Base-by-base conservation (phyloP, 2,888 invertebrate species). In the Odontocolon sp. region DNA sequence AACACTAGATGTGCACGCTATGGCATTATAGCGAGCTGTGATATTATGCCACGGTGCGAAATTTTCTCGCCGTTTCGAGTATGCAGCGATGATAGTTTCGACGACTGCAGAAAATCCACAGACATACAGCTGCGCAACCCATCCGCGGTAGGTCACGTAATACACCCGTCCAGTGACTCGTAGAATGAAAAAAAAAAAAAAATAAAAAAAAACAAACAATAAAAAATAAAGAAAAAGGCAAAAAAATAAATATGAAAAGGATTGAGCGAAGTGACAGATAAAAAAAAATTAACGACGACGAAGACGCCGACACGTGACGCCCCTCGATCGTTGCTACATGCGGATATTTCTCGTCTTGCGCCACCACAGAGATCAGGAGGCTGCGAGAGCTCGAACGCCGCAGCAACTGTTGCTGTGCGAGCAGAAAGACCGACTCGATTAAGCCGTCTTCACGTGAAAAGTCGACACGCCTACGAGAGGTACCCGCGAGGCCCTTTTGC, bases 361-460 rank as follows among this genome's bases (percentile, higher is more conserved):
- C 56, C 71, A 66, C 57, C 47, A 18, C 16, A 68, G 33, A 42
- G 8, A 23, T n/a, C n/a, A 23, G 31, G 47, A 28, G 45, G 16
- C 63, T 54, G 40, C 33, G 14, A 28, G 4, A 23, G 1, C 57
- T 6, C 11, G 33, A n/a, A 26, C 14, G 26, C 16, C 50, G 33
- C 38, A 26, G 42, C 45, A 40, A 50, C 18, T 40, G 38, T 31
- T 54, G 54, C 54, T 31, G 42, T 28, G 56, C 56, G 6, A 54
- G 40, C 70, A 52, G 70, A 66, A 66, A 76, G 66, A 52, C 42
- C 26, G 61, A 57, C 61, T 70, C 68, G 74, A 74, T 78, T 75
- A 68, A 78, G 71, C 56, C 75, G 78, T 75, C 68, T 75, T 71
- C 56, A 57, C 63, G 70, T 74, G 74, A 70, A 78, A 71, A 75